Conservation (phyloP, 2,113 vertebrate species). For the Myiopsitta monachus region DNA sequence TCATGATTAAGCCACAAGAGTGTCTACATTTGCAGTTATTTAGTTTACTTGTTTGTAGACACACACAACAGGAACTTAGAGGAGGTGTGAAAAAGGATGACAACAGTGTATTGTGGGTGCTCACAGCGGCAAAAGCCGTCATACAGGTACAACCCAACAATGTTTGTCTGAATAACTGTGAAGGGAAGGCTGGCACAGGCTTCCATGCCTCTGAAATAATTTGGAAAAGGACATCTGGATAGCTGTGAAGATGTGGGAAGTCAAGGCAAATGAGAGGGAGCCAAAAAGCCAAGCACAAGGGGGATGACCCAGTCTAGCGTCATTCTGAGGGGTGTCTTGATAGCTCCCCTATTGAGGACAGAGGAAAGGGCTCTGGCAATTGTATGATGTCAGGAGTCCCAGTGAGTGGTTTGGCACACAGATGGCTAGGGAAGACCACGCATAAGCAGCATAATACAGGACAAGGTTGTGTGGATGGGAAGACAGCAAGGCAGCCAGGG, state of each 20-base stretch:
- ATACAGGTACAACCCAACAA: background rate
- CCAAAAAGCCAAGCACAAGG: background rate
- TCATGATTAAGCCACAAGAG: background rate
- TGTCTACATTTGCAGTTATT: background rate
- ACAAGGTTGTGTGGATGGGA: background rate
- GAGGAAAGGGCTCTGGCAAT: background rate
- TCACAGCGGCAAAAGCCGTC: background rate
- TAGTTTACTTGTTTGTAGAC: constrained; percentile 17
- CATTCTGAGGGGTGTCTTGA: background rate
- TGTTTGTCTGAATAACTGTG: background rate
- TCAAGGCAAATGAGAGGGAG: background rate
- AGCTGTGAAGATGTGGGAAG: background rate
- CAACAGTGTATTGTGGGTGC: background rate
- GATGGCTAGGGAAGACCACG: background rate
- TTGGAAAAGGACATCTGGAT: background rate
- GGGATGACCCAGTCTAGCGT: background rate
- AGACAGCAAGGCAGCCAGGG: background rate
- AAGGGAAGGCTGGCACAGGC: background rate
- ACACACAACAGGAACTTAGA: background rate
- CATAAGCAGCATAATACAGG: background rate
- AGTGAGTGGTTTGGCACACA: background rate
- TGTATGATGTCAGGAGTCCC: background rate
- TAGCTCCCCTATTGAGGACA: rapidly evolving
- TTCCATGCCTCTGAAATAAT: background rate
- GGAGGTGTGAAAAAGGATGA: background rate